Evolutionary conservation across 2,888 invertebrate genomes (phyloP), one percentile per base, ranked within the genome.

Genomic region (Callinectes sapidus): DNA sequence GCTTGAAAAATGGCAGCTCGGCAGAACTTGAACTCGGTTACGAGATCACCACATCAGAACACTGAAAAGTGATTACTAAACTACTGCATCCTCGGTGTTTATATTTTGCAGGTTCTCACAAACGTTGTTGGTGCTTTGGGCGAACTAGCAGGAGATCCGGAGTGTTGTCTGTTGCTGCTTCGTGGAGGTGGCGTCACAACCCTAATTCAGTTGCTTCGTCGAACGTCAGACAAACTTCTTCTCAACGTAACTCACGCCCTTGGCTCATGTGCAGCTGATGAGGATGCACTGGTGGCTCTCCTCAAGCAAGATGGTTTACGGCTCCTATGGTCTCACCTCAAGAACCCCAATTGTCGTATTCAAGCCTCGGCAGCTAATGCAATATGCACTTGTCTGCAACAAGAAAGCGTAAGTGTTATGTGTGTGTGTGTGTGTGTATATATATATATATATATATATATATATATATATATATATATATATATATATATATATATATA

Each of bases 291-390:
- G 97, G 96, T 96, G 13, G 97, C 98, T 93, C 97, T 99, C 87
- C 98, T 99, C 95, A 97, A 98, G 94, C 95, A 98, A 48, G 99
- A 99, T 95, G 99, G 98, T 0, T 98, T 99, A 1, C 96, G 99
- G 91, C 96, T 99, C 32, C 97, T 99, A 89, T 99, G 99, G 99
- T 99, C 99, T 0, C 96, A 99, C 55, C 96, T 99, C 13, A 99
- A 99, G 95, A 98, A 98, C 95, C 97, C 97, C 35, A 97, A 97
- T 18, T 97, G 97, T 55, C 95, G 96, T 42, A 98, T 99, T 0
- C 98, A 99, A 96, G 98, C 98, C 0, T 98, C 98, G 95, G 98
- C 99, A 0, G 99, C 99, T 0, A 97, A 98, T 96, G 98, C 99
- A 0, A 96, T 99, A 87, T 98, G 98, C 93, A 98, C 99, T 0